phyloP scores from a whole-genome alignment of 2,113 vertebrate species.

The Chaetodon auriga region DNA sequence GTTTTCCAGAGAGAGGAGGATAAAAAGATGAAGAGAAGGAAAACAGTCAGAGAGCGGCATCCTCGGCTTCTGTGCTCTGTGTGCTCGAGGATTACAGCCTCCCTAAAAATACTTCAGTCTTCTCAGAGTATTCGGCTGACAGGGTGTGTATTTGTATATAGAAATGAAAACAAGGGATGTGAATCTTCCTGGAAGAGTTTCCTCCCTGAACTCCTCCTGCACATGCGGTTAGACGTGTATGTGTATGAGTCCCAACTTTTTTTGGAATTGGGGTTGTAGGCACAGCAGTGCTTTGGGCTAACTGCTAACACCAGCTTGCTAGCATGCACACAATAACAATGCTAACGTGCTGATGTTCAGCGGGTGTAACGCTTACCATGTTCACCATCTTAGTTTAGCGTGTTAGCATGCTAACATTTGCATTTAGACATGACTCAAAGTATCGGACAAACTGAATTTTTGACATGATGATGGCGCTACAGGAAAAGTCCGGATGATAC shows the following conservation, averaged over 20 bases:
- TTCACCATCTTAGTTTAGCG: background rate
- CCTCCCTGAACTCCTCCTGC: background rate
- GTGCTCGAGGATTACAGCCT: constrained; percentile 10
- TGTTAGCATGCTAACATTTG: background rate
- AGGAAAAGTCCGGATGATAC: background rate
- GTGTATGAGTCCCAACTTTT: too few relatives aligned
- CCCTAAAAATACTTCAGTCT: constrained; percentile 33
- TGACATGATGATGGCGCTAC: background rate
- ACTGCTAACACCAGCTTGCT: too few relatives aligned
- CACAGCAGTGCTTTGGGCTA: too few relatives aligned
- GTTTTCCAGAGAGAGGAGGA: background rate
- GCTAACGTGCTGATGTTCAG: background rate
- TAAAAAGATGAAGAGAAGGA: background rate
- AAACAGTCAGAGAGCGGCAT: background rate
- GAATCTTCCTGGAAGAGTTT: background rate
- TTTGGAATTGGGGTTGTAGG: too few relatives aligned
- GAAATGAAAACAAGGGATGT: background rate
- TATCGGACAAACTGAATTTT: background rate
- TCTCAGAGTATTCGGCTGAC: constrained; percentile 10
- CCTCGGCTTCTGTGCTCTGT: background rate
- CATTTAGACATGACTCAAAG: background rate
- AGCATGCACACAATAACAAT: too few relatives aligned
- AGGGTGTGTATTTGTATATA: background rate
- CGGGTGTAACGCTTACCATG: background rate
- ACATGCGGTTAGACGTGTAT: background rate